Conservation (phyloP, 2,888 invertebrate genomes). For the Drosophila robusta region DNA sequence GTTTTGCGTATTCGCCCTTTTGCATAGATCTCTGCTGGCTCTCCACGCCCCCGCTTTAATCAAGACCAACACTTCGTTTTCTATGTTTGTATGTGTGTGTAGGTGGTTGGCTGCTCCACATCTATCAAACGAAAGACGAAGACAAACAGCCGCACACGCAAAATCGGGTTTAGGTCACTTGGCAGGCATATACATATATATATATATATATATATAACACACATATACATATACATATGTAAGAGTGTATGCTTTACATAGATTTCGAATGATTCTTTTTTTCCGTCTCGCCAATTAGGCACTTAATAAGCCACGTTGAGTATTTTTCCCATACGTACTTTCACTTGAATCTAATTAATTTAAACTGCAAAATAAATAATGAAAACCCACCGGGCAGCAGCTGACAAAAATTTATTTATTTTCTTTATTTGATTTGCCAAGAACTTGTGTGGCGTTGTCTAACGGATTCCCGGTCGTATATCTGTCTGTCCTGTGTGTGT, state of each 20-base stretch:
- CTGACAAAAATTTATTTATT: constrained; percentile 27
- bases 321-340: constrained; percentile 42
- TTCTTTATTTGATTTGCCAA: constrained; percentile 64
- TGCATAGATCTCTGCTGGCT: constrained; percentile 34
- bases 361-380: constrained; percentile 41
- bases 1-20: constrained; percentile 56
- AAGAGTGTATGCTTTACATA: constrained; percentile 12
- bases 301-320: constrained; percentile 70
- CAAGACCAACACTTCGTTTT: constrained; percentile 26
- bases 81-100: constrained; percentile 20
- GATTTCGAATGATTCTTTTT: constrained; percentile 35
- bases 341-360: constrained; percentile 49
- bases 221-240: neutral
- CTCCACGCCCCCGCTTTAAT: constrained; percentile 16
- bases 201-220: neutral
- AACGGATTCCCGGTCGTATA: constrained; percentile 16
- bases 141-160: constrained; percentile 56
- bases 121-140: constrained; percentile 42
- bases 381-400: constrained; percentile 21
- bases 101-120: constrained; percentile 41
- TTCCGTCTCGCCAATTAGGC: constrained; percentile 64
- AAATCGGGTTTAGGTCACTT: constrained; percentile 69
- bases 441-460: constrained; percentile 58
- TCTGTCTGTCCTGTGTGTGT: constrained; percentile 11
- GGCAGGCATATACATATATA: constrained; percentile 31